Conservation (phyloP, 1,140 invertebrate species). For the Sweltsa coloradensis region DNA sequence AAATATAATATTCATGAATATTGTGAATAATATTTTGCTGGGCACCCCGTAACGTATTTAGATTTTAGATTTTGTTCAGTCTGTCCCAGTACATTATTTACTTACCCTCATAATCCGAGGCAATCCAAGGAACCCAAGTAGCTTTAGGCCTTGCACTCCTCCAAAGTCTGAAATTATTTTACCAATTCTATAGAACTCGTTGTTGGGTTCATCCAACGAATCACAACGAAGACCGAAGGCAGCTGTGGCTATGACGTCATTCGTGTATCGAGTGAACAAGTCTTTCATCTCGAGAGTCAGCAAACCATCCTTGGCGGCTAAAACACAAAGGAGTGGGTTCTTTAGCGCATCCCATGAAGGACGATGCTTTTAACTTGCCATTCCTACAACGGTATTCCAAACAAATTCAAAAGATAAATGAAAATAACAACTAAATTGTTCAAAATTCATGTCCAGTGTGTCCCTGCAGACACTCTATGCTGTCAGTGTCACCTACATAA, state of each 20-base stretch:
- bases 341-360: too few species aligned
- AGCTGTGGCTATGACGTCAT: conserved; percentile 36
- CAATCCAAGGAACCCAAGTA: conserved; percentile 13
- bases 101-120: conserved; percentile 19
- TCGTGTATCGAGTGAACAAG: conserved; percentile 29
- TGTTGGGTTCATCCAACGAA: conserved; percentile 31
- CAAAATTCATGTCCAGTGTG: too few species aligned
- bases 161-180: conserved; percentile 27
- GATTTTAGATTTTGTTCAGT: not conserved
- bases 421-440: too few species aligned
- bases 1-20: too few species aligned
- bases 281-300: conserved; percentile 37
- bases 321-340: too few species aligned
- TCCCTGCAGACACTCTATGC: too few species aligned
- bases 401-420: too few species aligned
- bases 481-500: too few species aligned
- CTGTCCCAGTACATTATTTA: not conserved
- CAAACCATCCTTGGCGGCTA: too few species aligned
- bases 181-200: conserved; percentile 35
- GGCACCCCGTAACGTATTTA: not conserved
- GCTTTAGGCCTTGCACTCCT: conserved; percentile 14
- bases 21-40: too few species aligned
- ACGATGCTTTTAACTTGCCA: too few species aligned
- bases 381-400: too few species aligned
- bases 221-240: conserved; percentile 37